Evolutionary conservation across 2,797 vertebrate genomes (phyloP).

Genomic region (Falco naumanni): DNA sequence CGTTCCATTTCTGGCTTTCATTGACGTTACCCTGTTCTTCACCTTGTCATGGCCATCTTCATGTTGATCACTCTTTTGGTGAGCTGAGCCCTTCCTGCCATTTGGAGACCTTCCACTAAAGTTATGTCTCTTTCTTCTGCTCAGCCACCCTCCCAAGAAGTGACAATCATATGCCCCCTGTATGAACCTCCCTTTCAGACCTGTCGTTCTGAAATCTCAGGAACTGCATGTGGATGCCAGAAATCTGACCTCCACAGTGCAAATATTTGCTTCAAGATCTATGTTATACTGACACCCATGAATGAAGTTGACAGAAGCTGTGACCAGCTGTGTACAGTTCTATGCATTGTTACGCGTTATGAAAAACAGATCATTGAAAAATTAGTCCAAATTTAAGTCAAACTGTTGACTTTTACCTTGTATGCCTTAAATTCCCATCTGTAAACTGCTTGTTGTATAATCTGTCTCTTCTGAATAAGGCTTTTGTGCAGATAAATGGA

Average conservation of each 20-base stretch:
- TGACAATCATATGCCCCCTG: not conserved
- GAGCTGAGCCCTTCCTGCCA: not conserved
- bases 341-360: fast-evolving
- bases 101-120: not conserved
- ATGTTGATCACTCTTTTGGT: not conserved
- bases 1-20: not conserved
- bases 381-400: not conserved
- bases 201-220: not conserved
- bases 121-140: not conserved
- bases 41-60: not conserved
- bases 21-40: not conserved
- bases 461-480: not conserved
- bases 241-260: not conserved
- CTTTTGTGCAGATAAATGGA: not conserved
- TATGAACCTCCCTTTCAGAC: not conserved
- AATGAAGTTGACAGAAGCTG: not conserved
- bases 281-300: not conserved
- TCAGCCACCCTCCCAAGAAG: not conserved
- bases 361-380: not conserved
- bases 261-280: not conserved
- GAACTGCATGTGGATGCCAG: not conserved
- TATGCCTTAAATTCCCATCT: not conserved
- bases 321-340: not conserved
- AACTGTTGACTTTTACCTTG: not conserved
- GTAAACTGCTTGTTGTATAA: not conserved